Base-by-base conservation (phyloP, 2,113 vertebrate species). In the Strigops habroptila region DNA sequence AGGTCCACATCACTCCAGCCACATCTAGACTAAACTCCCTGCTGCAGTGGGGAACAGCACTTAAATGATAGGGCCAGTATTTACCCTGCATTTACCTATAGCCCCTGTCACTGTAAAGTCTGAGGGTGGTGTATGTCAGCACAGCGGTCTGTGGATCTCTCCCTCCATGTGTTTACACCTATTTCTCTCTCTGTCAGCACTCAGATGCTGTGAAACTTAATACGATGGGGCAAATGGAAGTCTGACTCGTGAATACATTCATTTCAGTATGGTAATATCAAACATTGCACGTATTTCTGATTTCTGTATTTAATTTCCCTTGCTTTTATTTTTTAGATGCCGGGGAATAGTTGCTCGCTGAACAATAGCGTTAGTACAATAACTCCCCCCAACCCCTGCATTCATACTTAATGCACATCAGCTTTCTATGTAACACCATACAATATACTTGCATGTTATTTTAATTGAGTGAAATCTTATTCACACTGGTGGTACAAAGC, bases 391-490 rank as follows among this genome's bases (percentile, higher is more conserved):
- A 82, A 48, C 63, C 71, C 62, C 86, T 71, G 94, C 89, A 93
- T 82, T 94, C 77, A 77, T 76, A 64, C 86, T 95, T 86, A 87
- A 76, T 94, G 77, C 90, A 68, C 46, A 57, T 91, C 75, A 96
- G 82, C 93, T 95, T 93, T 87, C 89, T 81, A 48, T 90, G 89
- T 93, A 82, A 81, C 31, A 35, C 49, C 70, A 48, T 62, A 91
- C 73, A 86, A 93, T 92, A 94, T 53, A 70, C 85, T 96, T 91
- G 83, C 69, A 81, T 71, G 71, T 86, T 95, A 93, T 89, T 95
- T 95, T 95, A 97, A 94, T 94, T 93, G 95, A 96, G 53, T 92
- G 79, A 95, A 97, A 94, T 89, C 88, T 96, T 95, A 97, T 97
- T 96, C 94, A 95, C 82, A 90, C 81, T 94, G 92, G 92, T 73